Evolutionary conservation across 2,113 vertebrate genomes (phyloP).

Genomic region (Peromyscus californicus): DNA sequence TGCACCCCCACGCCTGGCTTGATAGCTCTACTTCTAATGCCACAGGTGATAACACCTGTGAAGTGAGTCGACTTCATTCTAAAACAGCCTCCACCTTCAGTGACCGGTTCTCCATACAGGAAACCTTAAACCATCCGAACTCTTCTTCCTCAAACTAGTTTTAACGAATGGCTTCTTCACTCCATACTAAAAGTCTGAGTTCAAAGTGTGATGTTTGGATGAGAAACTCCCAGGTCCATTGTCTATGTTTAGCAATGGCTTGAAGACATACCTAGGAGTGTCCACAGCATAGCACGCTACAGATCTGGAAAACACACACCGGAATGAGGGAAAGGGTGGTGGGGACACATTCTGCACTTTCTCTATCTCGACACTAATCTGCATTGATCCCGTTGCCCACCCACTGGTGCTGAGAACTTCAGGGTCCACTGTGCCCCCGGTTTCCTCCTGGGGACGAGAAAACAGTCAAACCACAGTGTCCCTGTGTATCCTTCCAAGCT

Average conservation of each 20-base stretch:
- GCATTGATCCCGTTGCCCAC: not conserved
- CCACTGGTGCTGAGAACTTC: not conserved
- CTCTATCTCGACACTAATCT: not conserved
- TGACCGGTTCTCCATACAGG: not conserved
- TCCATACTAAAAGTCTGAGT: constrained; percentile 69
- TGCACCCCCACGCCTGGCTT: no score
- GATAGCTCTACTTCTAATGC: constrained; percentile 45
- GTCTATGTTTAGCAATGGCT: constrained; percentile 78
- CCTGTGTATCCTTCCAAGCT: not conserved
- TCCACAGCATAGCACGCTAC: not conserved
- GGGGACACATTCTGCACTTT: not conserved
- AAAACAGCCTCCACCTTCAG: constrained; percentile 23
- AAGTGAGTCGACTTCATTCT: constrained; percentile 1
- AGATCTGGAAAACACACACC: not conserved
- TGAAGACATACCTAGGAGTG: constrained; percentile 73
- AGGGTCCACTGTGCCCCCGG: not conserved
- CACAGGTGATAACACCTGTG: not conserved
- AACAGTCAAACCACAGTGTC: not conserved
- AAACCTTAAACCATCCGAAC: not conserved
- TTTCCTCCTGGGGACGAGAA: not conserved
- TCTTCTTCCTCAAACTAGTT: not conserved
- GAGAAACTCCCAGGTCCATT: constrained; percentile 76
- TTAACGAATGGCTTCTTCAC: not conserved
- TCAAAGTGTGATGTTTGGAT: constrained; percentile 78
- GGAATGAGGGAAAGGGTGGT: not conserved